Evolutionary conservation across 2,113 vertebrate species (phyloP).

Genomic region (Psilopogon haemacephalus): DNA sequence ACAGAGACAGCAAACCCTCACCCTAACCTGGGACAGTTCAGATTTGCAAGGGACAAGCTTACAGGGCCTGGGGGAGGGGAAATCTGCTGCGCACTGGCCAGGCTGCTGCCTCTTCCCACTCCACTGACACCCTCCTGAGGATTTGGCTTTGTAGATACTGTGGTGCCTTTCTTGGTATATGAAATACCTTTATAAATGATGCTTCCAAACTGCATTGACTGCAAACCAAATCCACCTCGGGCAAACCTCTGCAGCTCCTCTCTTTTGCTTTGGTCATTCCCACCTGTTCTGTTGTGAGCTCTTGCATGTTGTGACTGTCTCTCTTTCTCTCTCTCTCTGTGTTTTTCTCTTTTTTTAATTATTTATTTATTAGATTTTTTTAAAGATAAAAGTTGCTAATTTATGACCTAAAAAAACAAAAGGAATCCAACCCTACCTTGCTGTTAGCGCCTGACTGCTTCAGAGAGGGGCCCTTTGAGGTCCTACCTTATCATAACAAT

Average conservation of each 20-base stretch:
- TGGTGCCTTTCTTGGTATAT: slow-evolving; percentile 67
- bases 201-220: slow-evolving; percentile 59
- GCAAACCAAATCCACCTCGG: slow-evolving; percentile 55
- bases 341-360: neutral
- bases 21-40: neutral
- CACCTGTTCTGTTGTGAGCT: slow-evolving; percentile 7
- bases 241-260: slow-evolving; percentile 39
- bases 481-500: neutral
- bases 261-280: slow-evolving; percentile 54
- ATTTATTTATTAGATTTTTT: slow-evolving; percentile 49
- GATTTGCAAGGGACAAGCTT: neutral
- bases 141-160: slow-evolving; percentile 57
- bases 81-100: neutral
- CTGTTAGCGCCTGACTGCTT: slow-evolving; percentile 46
- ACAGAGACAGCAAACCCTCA: slow-evolving; percentile 48
- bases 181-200: slow-evolving; percentile 41
- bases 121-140: slow-evolving; percentile 40
- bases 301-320: slow-evolving; percentile 9
- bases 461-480: slow-evolving; percentile 27
- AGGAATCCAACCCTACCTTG: neutral
- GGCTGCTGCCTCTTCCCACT: neutral
- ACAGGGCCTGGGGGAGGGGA: neutral
- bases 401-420: slow-evolving; percentile 32
- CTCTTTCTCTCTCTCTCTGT: neutral
- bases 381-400: slow-evolving; percentile 56